Base-by-base conservation (phyloP, 2,888 invertebrate genomes). In the Meliscaeva auricollis region DNA sequence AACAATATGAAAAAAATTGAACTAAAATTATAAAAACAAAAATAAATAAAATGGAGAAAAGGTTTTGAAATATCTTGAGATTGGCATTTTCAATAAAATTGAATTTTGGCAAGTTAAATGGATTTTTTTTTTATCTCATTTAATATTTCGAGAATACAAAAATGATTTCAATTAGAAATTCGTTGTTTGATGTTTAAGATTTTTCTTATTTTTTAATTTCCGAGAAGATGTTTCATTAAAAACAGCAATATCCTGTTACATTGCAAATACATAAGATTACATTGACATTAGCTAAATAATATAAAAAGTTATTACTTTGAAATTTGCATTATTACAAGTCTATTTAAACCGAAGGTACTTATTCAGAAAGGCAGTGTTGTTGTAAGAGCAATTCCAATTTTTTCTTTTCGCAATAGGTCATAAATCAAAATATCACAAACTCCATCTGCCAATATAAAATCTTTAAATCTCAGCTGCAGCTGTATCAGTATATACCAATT, bases 1-100 rank as follows among this genome's bases (percentile, higher is more conserved):
- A 80, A 80, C 64, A 70, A 66, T 84, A 80, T 84, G 84, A 84
- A 84, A 84, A 84, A 79, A 70, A 38, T 64, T 80, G 84, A 84
- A 64, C 15, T 22, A 11, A 50, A 35, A 69, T 56, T 48, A 17
- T 13, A 17, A 15, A 66, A 46, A 68, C 64, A 41, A 69, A 38
- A n/a, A n/a, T n/a, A n/a, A n/a, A n/a, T n/a, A n/a, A n/a, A n/a
- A n/a, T n/a, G n/a, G n/a, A n/a, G n/a, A n/a, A n/a, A n/a, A n/a
- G n/a, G n/a, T 52, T 38, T 38, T 64, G 44, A 17, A 48, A 60
- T 54, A 15, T 17, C 6, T 62, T 44, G n/a, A 2, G 11, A 46
- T 64, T 46, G 68, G 56, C 22, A 60, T 68, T 64, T 73, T 44
- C 48, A 69, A 74, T 41, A 44, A 69, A 50, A 64, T 79, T 20